Conservation (phyloP, 2,113 vertebrate species). For the Misgurnus mizolepis region DNA sequence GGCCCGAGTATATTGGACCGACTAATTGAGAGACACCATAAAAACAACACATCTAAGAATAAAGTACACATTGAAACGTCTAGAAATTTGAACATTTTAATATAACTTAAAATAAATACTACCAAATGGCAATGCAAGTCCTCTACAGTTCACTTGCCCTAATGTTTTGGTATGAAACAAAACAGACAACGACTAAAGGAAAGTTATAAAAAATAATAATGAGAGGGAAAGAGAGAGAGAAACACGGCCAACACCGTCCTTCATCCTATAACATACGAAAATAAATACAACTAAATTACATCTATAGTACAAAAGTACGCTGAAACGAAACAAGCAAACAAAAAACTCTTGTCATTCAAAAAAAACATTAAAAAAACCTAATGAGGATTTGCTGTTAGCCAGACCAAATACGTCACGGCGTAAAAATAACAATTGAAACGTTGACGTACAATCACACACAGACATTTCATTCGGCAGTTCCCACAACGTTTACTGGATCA, state of each 20-base stretch:
- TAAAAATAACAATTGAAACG: slow-evolving; percentile 33
- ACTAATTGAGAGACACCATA: not conserved
- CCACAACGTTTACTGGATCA: slow-evolving; percentile 16
- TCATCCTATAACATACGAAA: slow-evolving; percentile 60
- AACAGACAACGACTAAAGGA: slow-evolving; percentile 69
- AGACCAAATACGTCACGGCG: slow-evolving; percentile 51
- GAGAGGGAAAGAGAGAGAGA: slow-evolving; percentile 57
- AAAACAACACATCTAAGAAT: not conserved
- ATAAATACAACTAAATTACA: slow-evolving; percentile 66
- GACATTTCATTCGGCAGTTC: slow-evolving; percentile 23
- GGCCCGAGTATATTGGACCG: too few species aligned
- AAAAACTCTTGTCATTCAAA: slow-evolving; percentile 39
- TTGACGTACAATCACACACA: slow-evolving; percentile 26
- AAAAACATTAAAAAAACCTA: slow-evolving; percentile 61
- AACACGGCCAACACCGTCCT: slow-evolving; percentile 65
- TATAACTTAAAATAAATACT: slow-evolving; percentile 84
- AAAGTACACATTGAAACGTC: slow-evolving; percentile 39
- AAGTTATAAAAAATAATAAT: slow-evolving; percentile 42
- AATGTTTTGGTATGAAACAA: slow-evolving; percentile 79
- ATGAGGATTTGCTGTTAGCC: slow-evolving; percentile 61
- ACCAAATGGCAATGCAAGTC: slow-evolving; percentile 76
- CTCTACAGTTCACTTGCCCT: slow-evolving; percentile 71
- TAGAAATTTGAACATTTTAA: slow-evolving; percentile 76
- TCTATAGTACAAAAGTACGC: slow-evolving; percentile 66
- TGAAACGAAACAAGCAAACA: slow-evolving; percentile 55